These are phyloP conservation scores for Betta splendens DNA, from an alignment of 2,797 vertebrate species.

Conservation along the genomic window DNA sequence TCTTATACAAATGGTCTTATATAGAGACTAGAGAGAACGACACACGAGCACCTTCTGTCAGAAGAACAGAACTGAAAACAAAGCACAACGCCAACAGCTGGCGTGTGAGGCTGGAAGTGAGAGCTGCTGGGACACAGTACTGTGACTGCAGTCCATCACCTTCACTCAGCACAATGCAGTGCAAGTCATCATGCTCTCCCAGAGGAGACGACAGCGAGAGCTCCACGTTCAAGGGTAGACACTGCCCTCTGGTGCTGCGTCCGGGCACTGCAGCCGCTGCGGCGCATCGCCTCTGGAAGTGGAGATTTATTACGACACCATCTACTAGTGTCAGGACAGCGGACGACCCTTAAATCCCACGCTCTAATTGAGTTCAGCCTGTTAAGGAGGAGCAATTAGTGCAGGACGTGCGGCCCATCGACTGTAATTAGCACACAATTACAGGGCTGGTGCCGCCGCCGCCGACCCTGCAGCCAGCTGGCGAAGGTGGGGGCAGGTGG, in stretches of 20 bases:
- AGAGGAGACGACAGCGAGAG: slow-evolving; percentile 8
- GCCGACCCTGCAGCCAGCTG: slow-evolving; percentile 49
- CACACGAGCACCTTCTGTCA: background rate
- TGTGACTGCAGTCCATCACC: slow-evolving; percentile 47
- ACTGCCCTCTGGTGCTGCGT: slow-evolving; percentile 81
- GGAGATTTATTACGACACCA: slow-evolving; percentile 34
- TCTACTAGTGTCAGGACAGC: slow-evolving; percentile 54
- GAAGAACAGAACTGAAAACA: slow-evolving; percentile 7
- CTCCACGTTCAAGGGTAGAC: slow-evolving; percentile 30
- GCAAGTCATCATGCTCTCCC: slow-evolving; percentile 56
- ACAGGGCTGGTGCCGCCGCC: slow-evolving; percentile 50
- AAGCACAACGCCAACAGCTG: background rate
- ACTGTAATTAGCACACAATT: slow-evolving; percentile 72
- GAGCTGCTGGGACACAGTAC: slow-evolving; percentile 18
- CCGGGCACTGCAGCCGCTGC: slow-evolving; percentile 10
- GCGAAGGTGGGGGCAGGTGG: background rate
- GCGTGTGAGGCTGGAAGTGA: slow-evolving; percentile 36
- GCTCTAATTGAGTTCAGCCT: slow-evolving; percentile 70
- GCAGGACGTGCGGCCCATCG: slow-evolving; percentile 37
- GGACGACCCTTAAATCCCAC: slow-evolving; percentile 51
- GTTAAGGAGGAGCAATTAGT: slow-evolving; percentile 71
- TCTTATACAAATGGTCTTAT: too few species aligned
- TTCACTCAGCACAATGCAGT: slow-evolving; percentile 46
- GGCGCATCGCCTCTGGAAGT: background rate
- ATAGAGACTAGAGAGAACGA: background rate